phyloP scores from a whole-genome alignment of 2,797 vertebrate species.

The Hoplostethus atlanticus region DNA sequence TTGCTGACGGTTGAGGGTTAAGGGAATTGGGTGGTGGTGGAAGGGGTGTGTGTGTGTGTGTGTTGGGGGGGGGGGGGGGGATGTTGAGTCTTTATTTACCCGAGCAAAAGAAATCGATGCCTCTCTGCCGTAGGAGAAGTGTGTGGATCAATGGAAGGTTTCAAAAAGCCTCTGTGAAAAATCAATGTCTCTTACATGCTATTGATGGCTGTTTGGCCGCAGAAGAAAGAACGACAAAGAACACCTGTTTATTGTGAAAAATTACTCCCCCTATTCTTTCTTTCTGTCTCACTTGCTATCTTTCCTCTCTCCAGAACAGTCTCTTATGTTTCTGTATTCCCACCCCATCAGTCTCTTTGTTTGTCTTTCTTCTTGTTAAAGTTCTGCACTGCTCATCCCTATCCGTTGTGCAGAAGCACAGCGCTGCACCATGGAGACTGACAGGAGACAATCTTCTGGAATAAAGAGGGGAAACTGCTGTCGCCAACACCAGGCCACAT shows the following conservation, averaged over 20 bases:
- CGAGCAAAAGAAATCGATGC: slow-evolving; percentile 77
- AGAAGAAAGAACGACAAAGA: slow-evolving; percentile 76
- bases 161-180: slow-evolving; percentile 81
- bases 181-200: slow-evolving; percentile 81
- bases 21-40: slow-evolving; percentile 33
- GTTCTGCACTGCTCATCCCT: slow-evolving; percentile 10
- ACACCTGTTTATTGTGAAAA: slow-evolving; percentile 75
- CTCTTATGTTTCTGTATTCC: slow-evolving; percentile 16
- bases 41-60: too few species aligned
- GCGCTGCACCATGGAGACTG: background rate
- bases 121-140: slow-evolving; percentile 77
- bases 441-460: slow-evolving; percentile 5
- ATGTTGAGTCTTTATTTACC: slow-evolving; percentile 81
- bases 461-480: background rate
- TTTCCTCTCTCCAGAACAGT: slow-evolving; percentile 24
- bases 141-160: slow-evolving; percentile 83
- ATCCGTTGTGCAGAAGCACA: slow-evolving; percentile 15
- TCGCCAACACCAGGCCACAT: background rate
- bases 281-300: slow-evolving; percentile 39
- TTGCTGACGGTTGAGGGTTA: slow-evolving; percentile 57
- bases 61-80: slow-evolving; percentile 9
- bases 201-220: slow-evolving; percentile 79
- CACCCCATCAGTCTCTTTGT: slow-evolving; percentile 9
- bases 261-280: slow-evolving; percentile 44
- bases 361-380: slow-evolving; percentile 21